Evolutionary conservation across 2,888 invertebrate species (phyloP).

Genomic region (Smittia sp.): DNA sequence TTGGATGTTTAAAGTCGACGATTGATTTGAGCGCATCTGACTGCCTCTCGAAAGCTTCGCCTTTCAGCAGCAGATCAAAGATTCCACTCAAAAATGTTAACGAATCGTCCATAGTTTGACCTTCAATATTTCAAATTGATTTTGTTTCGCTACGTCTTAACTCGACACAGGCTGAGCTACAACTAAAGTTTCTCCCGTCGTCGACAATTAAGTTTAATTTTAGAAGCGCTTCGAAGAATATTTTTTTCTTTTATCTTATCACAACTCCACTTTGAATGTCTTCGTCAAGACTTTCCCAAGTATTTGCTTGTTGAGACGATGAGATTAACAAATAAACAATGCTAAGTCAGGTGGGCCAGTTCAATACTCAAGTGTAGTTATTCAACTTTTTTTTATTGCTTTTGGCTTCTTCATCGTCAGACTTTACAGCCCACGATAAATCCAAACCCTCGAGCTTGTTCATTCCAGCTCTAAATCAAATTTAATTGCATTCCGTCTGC

Average conservation of each 20-base stretch:
- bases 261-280: too few relatives aligned
- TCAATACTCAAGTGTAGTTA: too few relatives aligned
- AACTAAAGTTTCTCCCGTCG: background rate
- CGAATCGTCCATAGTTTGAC: conserved; percentile 33
- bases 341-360: too few relatives aligned
- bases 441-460: background rate
- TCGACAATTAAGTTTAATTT: too few relatives aligned
- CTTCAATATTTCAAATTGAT: background rate
- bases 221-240: too few relatives aligned
- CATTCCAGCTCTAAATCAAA: background rate
- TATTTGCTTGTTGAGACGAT: too few relatives aligned
- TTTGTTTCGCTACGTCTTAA: background rate
- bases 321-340: too few relatives aligned
- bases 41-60: conserved; percentile 47
- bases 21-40: conserved; percentile 44
- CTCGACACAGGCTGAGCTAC: background rate
- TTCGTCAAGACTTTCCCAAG: too few relatives aligned
- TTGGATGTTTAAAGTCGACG: conserved; percentile 65
- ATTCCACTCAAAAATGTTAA: conserved; percentile 49
- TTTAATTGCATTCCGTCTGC: background rate
- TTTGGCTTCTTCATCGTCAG: too few relatives aligned
- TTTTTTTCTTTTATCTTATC: too few relatives aligned
- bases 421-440: background rate
- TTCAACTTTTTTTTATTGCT: background rate
- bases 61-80: conserved; percentile 47